These are phyloP conservation scores for Caranx ignobilis DNA, from an alignment of 2,113 vertebrate species.

Conservation along the genomic window DNA sequence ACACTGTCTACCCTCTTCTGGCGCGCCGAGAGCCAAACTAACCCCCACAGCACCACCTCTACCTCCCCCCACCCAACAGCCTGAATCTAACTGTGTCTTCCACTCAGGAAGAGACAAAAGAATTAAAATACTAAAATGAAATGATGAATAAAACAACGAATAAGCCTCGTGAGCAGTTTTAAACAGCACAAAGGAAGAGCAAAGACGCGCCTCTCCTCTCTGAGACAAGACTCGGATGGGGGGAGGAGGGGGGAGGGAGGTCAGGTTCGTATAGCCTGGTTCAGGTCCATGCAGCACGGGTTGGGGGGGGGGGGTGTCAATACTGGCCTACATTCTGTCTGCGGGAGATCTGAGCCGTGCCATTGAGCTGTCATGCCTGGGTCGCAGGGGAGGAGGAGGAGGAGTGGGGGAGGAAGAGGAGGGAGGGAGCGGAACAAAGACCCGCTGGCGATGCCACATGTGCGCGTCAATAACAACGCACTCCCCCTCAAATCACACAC, in stretches of 20 bases:
- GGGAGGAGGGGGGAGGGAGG: background rate
- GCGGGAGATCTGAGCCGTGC: background rate
- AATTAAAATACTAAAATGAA: no score
- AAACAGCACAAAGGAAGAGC: conserved; percentile 38
- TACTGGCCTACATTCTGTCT: conserved; percentile 52
- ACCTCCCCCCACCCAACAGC: background rate
- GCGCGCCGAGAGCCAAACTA: conserved; percentile 17
- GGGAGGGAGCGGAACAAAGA: conserved; percentile 69
- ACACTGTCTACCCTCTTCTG: conserved; percentile 37
- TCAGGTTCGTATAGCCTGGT: conserved; percentile 10
- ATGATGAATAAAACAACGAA: no score
- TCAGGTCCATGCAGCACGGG: conserved; percentile 41
- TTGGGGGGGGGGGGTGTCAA: conserved; percentile 30
- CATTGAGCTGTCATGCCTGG: conserved; percentile 46
- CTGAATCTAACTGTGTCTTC: background rate
- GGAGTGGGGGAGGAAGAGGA: background rate
- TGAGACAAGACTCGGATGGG: background rate
- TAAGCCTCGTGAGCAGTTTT: background rate
- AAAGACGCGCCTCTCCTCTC: background rate
- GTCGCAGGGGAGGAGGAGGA: background rate
- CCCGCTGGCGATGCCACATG: conserved; percentile 69
- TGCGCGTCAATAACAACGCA: conserved; percentile 73
- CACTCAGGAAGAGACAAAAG: background rate
- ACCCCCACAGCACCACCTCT: background rate
- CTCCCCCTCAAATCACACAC: background rate